These are phyloP conservation scores for Nipponacmea schrenckii DNA, from an alignment of 2,888 invertebrate genomes.

Conservation along the genomic window DNA sequence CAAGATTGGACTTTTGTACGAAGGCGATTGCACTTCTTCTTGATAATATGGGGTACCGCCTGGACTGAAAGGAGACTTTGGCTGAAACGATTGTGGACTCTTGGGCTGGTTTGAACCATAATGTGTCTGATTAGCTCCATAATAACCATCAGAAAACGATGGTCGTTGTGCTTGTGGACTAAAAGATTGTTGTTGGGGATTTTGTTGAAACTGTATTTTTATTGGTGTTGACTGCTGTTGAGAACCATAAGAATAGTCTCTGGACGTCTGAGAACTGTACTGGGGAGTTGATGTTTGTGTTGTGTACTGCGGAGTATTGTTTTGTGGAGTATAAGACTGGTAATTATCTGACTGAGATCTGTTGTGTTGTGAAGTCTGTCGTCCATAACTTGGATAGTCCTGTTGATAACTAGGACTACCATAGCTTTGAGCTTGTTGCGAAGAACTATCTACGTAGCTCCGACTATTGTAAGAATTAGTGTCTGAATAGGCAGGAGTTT, in stretches of 20 bases:
- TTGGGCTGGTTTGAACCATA: background rate
- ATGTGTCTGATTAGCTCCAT: slow-evolving; percentile 10
- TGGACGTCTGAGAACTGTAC: slow-evolving; percentile 19
- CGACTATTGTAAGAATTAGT: slow-evolving; percentile 18
- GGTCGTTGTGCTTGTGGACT: background rate
- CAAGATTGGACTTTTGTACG: slow-evolving; percentile 25
- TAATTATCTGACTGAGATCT: slow-evolving; percentile 8
- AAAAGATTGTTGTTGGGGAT: background rate
- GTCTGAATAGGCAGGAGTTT: slow-evolving; percentile 20
- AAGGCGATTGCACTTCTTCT: slow-evolving; percentile 26
- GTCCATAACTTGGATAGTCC: slow-evolving; percentile 11
- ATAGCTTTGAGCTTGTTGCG: slow-evolving; percentile 9
- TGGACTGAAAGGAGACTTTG: slow-evolving; percentile 9
- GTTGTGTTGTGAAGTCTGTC: slow-evolving; percentile 11
- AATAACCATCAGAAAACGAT: slow-evolving; percentile 2
- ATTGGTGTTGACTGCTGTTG: slow-evolving; percentile 9
- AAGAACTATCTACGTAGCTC: slow-evolving; percentile 11
- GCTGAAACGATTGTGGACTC: slow-evolving; percentile 9
- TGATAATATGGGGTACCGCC: slow-evolving; percentile 17
- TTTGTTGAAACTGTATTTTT: background rate
- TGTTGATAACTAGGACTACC: slow-evolving; percentile 13
- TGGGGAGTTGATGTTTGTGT: slow-evolving; percentile 22
- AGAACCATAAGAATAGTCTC: background rate
- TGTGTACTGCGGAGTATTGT: slow-evolving; percentile 18
- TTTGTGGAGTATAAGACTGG: slow-evolving; percentile 12